Evolutionary conservation across 2,113 vertebrate species (phyloP).

Genomic region (Vulpes vulpes): DNA sequence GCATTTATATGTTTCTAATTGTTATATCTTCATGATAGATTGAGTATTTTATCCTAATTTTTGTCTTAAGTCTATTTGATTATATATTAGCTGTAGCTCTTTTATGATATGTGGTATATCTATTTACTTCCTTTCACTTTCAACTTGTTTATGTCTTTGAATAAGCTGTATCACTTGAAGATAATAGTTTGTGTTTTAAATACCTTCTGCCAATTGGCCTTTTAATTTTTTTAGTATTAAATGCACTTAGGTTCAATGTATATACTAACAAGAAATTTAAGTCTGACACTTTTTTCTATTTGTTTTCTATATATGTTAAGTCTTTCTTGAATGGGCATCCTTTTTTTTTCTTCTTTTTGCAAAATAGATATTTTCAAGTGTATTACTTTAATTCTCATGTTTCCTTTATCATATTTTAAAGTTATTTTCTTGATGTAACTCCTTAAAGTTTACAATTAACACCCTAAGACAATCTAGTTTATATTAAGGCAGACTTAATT

Average conservation of each 20-base stretch:
- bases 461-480: slow-evolving; percentile 1
- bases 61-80: background rate
- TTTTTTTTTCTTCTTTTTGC: background rate
- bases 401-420: background rate
- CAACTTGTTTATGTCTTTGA: background rate
- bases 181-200: background rate
- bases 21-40: background rate
- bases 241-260: background rate
- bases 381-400: background rate
- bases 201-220: background rate
- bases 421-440: background rate
- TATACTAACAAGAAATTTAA: background rate
- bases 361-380: background rate
- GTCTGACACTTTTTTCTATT: background rate
- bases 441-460: background rate
- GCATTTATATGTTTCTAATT: background rate
- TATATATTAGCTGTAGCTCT: background rate
- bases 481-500: background rate
- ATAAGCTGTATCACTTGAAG: background rate
- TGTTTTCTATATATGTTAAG: background rate
- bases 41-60: background rate
- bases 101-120: background rate
- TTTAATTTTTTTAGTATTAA: background rate
- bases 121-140: background rate
- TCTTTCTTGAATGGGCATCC: background rate